Evolutionary conservation across 2,797 vertebrate genomes (phyloP).

Genomic region (Gallinago nigripennis): DNA sequence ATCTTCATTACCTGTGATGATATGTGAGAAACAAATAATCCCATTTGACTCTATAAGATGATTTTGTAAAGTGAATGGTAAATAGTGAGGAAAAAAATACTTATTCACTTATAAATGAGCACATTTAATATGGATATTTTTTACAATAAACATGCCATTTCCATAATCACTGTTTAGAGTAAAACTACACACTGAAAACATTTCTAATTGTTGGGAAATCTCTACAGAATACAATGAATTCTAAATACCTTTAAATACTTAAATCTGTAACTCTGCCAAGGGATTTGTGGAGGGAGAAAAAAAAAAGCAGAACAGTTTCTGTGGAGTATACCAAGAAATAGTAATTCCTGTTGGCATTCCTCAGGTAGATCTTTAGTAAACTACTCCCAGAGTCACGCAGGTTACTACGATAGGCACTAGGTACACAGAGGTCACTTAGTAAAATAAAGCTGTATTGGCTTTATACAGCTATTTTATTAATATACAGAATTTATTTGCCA

Average conservation of each 20-base stretch:
- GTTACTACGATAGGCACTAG: background rate
- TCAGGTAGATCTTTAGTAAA: background rate
- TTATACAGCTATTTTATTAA: background rate
- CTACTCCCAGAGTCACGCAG: background rate
- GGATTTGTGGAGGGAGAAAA: conserved; percentile 6
- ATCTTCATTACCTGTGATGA: conserved; percentile 17
- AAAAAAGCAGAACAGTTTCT: background rate
- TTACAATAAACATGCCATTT: conserved; percentile 11
- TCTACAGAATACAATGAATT: conserved; percentile 31
- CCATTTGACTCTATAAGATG: background rate
- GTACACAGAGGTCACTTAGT: background rate
- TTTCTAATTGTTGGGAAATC: conserved; percentile 32
- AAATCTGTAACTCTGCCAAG: conserved; percentile 27
- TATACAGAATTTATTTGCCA: background rate
- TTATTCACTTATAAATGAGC: background rate
- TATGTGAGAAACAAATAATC: conserved; percentile 7
- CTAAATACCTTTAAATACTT: conserved; percentile 50
- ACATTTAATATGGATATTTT: background rate
- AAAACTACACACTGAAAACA: conserved; percentile 1
- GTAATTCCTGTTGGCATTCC: background rate
- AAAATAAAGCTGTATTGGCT: background rate
- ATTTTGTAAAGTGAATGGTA: background rate
- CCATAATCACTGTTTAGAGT: background rate
- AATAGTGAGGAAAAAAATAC: background rate
- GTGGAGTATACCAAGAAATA: background rate